Percentiles rank a stretch among this genome's conserved stretches.
phyloP scores from a whole-genome alignment of 2,113 vertebrate species.

The Lamprotornis superbus region DNA sequence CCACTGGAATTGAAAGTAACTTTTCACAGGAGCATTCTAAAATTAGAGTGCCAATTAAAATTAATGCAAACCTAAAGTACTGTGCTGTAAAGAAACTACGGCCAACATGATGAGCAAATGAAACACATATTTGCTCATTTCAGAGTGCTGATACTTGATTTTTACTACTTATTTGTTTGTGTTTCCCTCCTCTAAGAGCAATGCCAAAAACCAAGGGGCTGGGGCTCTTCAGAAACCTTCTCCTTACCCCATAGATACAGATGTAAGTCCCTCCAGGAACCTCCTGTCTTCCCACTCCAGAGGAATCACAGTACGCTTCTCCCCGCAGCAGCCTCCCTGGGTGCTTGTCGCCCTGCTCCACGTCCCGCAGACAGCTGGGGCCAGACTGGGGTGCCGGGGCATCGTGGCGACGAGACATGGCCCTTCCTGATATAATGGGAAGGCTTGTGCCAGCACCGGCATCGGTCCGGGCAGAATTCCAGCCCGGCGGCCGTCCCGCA shows the following conservation, averaged over 20 bases:
- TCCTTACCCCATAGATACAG: background rate
- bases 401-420: background rate
- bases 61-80: background rate
- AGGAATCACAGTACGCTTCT: background rate
- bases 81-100: background rate
- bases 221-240: background rate
- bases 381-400: background rate
- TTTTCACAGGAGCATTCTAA: conserved; percentile 38
- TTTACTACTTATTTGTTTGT: background rate
- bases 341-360: background rate
- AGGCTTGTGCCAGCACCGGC: background rate
- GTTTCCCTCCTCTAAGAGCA: background rate
- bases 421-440: conserved; percentile 42
- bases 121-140: background rate
- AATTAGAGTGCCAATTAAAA: background rate
- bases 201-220: background rate
- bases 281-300: accelerated
- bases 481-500: background rate
- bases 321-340: background rate
- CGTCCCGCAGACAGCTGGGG: background rate
- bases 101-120: background rate
- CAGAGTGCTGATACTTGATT: background rate
- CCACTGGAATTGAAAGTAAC: conserved; percentile 6
- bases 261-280: background rate
- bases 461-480: background rate